phyloP scores from a whole-genome alignment of 2,888 invertebrate genomes.

The Quadroppia sp. region DNA sequence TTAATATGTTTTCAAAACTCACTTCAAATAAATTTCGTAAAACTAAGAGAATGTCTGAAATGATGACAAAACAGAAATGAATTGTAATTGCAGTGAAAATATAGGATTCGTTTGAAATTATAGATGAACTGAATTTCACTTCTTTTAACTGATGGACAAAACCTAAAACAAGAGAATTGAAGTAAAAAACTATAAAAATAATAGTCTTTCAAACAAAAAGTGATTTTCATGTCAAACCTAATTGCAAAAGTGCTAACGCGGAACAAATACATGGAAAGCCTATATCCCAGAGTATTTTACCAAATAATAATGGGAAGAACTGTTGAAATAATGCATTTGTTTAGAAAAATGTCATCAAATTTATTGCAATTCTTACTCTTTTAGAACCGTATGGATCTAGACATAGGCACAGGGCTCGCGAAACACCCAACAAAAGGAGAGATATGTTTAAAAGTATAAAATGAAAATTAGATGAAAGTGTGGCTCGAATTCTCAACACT shows the following conservation, averaged over 20 bases:
- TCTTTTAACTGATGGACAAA: constrained; percentile 57
- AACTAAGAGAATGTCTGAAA: constrained; percentile 57
- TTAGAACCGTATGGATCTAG: constrained; percentile 61
- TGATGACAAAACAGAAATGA: constrained; percentile 58
- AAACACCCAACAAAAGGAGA: constrained; percentile 58
- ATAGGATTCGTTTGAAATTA: constrained; percentile 57
- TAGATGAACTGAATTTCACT: constrained; percentile 58
- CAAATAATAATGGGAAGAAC: not conserved
- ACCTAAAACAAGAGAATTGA: not conserved
- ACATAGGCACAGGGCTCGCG: constrained; percentile 58
- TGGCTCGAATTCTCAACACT: constrained; percentile 58
- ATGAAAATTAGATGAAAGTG: constrained; percentile 58
- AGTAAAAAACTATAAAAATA: too few relatives aligned
- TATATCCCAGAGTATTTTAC: constrained; percentile 57
- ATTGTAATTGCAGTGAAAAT: constrained; percentile 58
- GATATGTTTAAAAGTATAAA: constrained; percentile 60
- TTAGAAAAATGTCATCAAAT: constrained; percentile 36
- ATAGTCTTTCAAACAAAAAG: too few relatives aligned
- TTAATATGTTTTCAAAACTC: too few relatives aligned
- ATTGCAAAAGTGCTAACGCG: constrained; percentile 59
- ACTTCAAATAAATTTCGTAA: constrained; percentile 50
- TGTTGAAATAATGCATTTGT: not conserved
- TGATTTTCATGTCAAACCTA: constrained; percentile 54
- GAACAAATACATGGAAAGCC: constrained; percentile 60
- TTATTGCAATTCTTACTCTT: too few relatives aligned